Base-by-base conservation (phyloP, 92 coral and sea anemone species). In the Phenganax marumi region DNA sequence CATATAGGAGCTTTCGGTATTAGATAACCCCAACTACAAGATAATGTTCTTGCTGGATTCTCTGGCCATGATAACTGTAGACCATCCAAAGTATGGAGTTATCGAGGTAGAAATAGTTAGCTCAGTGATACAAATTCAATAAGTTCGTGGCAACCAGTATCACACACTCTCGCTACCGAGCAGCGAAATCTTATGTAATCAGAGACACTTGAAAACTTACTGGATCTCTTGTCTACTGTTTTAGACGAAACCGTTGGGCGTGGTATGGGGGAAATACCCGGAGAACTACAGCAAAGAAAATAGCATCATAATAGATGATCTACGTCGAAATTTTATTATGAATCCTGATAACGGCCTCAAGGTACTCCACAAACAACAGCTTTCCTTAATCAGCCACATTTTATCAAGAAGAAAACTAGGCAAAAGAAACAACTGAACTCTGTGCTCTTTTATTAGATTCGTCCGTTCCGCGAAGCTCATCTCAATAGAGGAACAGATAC, bases 401-500 rank as follows among this genome's bases (percentile, higher is more conserved):
- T 33, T 33, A 5, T 33, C 43, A 33, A 33, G 43, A 33, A 2
- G 43, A 33, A 33, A 33, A 33, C 43, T 33, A 33, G 2, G 43
- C 43, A 33, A 33, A 33, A 33, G 43, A 33, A 33, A 33, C 0
- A 33, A 33, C 43, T 33, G 43, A 33, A 33, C 5, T 5, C 21
- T 54, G 24, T 12, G 0, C 9, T 52, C 1, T 9, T 52, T 77
- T 19, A 22, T 85, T 64, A 95, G 98, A 95, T 95, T 70, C 89
- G 98, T 39, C 98, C 98, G 10, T 95, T 95, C 78, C 93, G 98
- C 43, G 96, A 95, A 83, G 98, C 98, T 21, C 98, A 95, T 77
- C 77, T 90, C 43, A 95, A 91, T 81, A 87, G 98, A 80, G 91
- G 83, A 22, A 95, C 86, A 56, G 98, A 95, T 87, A 95, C 68